Conservation (phyloP, 2,797 vertebrate species). For the Hypotaenidia okinawae region DNA sequence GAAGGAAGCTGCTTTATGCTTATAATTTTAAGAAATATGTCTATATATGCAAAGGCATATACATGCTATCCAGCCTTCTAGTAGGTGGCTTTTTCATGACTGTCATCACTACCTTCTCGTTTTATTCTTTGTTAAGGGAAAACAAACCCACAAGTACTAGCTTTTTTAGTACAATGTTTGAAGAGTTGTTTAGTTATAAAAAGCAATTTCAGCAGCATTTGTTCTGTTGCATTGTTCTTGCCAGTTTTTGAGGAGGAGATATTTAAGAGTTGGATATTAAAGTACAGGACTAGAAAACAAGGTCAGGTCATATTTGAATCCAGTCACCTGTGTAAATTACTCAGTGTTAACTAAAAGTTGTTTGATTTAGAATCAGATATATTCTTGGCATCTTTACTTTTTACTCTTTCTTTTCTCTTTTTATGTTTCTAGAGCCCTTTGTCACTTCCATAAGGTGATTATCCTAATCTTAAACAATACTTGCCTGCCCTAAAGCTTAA, state of each 20-base stretch:
- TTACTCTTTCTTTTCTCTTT: background rate
- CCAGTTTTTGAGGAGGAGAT: slow-evolving; percentile 14
- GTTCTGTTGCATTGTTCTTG: slow-evolving; percentile 46
- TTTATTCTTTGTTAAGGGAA: slow-evolving; percentile 36
- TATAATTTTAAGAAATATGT: background rate
- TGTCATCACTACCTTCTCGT: slow-evolving; percentile 52
- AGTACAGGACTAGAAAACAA: background rate
- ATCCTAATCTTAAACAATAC: background rate
- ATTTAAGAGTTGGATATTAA: slow-evolving; percentile 18
- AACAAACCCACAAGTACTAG: slow-evolving; percentile 48
- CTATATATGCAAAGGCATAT: slow-evolving; percentile 1
- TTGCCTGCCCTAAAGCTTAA: background rate
- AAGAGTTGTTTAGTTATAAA: slow-evolving; percentile 31
- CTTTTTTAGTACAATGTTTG: slow-evolving; percentile 36
- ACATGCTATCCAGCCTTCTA: slow-evolving; percentile 7
- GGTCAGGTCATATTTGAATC: background rate
- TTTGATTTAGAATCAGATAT: background rate
- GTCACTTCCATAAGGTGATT: background rate
- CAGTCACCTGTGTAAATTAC: background rate
- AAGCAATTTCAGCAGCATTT: slow-evolving; percentile 37
- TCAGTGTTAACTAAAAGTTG: background rate
- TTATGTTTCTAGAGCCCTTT: background rate
- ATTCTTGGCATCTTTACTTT: background rate
- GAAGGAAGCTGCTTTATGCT: background rate
- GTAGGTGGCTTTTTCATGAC: slow-evolving; percentile 36